Base-by-base conservation (phyloP, 2,888 invertebrate species). In the Molorchus minor region DNA sequence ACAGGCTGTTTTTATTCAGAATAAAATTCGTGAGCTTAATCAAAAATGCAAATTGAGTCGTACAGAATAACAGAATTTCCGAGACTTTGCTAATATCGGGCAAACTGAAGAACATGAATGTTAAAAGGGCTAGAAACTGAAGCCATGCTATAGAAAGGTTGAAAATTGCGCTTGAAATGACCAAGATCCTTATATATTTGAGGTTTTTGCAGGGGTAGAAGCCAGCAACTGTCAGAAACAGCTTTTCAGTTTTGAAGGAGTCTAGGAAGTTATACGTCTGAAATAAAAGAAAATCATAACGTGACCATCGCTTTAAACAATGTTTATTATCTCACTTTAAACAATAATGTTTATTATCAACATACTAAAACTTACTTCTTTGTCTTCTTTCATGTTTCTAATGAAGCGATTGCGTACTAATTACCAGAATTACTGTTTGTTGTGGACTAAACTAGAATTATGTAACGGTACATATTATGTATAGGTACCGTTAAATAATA, bases 11-110 rank as follows among this genome's bases (percentile, higher is more conserved):
- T 19, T 33, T 43, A 7, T 60, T 55, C 7, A 54, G 15, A 16
- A 58, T 55, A 15, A 65, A 57, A 30, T 63, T 63, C 19, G 54
- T 30, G 3, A 68, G 7, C 52, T 68, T 68, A 35, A 45, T 57
- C 3, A 64, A 12, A 29, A 64, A 67, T 5, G 56, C 61, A 4
- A 67, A 30, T 43, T 65, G 61, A 3, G 68, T 68, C 58, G 59
- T 62, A 7, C 49, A 60, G 29, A 67, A 57, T 1, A 62, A 43
- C n/a, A 67, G 60, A 7, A 49, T 56, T 44, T 68, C 68, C 1
- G 65, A 53, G 5, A 67, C 36, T 61, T 57, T 60, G 1, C 40
- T 38, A n/a, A 68, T 5, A 19, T 64, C 52, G 16, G 55, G 53
- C 1, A 57, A 25, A 17, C 61, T 41, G 5, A 29, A 21, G 2